phyloP scores from a whole-genome alignment of 92 coral and sea anemone genomes.

The Anthopleura xanthogrammica region DNA sequence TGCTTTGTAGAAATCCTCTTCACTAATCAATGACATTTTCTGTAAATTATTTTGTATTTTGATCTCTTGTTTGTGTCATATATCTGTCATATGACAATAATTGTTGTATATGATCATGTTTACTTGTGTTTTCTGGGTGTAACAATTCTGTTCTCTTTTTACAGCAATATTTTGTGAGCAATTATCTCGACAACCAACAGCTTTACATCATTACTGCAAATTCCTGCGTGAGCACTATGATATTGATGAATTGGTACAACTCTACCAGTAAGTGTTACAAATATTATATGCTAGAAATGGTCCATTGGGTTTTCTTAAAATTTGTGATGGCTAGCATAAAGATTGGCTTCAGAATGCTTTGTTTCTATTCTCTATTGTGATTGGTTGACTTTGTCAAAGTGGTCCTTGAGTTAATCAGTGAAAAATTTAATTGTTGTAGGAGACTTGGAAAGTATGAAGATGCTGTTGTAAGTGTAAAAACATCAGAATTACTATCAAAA shows the following conservation, averaged over 20 bases:
- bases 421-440: constrained; percentile 30
- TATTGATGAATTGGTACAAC: constrained; percentile 75
- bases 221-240: constrained; percentile 84
- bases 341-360: no score
- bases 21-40: no score
- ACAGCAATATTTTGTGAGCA: constrained; percentile 67
- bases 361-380: no score
- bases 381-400: neutral
- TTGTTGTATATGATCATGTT: no score
- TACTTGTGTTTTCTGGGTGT: neutral
- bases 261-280: constrained; percentile 58
- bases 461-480: constrained; percentile 60
- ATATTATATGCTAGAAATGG: neutral
- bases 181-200: constrained; percentile 67
- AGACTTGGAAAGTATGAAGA: constrained; percentile 78
- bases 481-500: neutral
- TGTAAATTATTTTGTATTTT: no score
- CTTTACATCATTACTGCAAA: constrained; percentile 78
- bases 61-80: no score
- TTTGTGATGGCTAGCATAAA: no score
- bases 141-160: neutral
- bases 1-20: no score
- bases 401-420: no score
- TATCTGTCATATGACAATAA: no score
- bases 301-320: no score